Percentiles rank a stretch among this genome's conserved stretches.
phyloP scores from a whole-genome alignment of 2,113 vertebrate species.

The Choloepus hoffmanni region DNA sequence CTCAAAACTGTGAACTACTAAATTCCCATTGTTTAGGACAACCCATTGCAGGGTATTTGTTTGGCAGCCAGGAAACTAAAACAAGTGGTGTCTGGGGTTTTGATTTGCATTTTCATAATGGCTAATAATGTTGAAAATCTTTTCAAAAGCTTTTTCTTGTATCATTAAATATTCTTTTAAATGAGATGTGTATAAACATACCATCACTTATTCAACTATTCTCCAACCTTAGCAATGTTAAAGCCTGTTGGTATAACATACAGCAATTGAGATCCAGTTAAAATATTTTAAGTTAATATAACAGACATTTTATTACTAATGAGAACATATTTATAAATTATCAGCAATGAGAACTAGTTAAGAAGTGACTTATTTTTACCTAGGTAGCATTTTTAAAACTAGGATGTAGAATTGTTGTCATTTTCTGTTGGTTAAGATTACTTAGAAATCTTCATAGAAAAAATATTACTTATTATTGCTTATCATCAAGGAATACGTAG shows the following conservation, averaged over 20 bases:
- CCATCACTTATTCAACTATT: not conserved
- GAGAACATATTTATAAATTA: not conserved
- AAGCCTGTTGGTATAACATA: not conserved
- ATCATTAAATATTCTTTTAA: conserved; percentile 1
- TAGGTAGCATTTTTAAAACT: conserved; percentile 48
- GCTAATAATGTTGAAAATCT: too few relatives aligned
- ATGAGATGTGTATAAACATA: not conserved
- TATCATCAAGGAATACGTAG: conserved; percentile 25
- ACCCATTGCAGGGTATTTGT: too few relatives aligned
- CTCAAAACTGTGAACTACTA: too few relatives aligned
- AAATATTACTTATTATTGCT: conserved; percentile 24
- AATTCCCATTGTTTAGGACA: too few relatives aligned
- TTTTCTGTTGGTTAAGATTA: conserved; percentile 28
- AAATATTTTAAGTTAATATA: conserved; percentile 35
- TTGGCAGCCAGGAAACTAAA: too few relatives aligned
- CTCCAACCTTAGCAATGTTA: not conserved
- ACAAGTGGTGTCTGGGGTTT: too few relatives aligned
- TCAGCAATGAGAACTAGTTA: conserved; percentile 32
- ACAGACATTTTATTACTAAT: conserved; percentile 3
- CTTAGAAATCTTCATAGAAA: conserved; percentile 50
- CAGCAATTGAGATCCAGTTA: not conserved
- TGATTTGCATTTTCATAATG: too few relatives aligned
- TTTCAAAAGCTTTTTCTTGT: not conserved
- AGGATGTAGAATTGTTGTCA: conserved; percentile 19
- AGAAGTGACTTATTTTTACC: conserved; percentile 5